These are phyloP conservation scores for Nesogale talazaci DNA, from an alignment of 2,113 vertebrate genomes.

Conservation along the genomic window DNA sequence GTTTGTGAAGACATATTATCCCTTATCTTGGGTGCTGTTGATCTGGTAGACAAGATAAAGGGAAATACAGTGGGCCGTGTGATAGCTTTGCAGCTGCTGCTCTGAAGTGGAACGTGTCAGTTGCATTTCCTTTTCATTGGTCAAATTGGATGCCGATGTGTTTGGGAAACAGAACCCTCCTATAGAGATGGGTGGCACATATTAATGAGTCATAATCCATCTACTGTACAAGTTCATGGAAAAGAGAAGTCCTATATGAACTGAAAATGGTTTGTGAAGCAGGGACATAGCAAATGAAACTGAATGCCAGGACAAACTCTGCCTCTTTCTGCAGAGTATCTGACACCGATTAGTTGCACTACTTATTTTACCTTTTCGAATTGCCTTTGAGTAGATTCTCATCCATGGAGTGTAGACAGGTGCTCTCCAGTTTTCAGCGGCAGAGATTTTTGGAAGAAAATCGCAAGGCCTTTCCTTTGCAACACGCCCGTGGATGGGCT, in stretches of 20 bases:
- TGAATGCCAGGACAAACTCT: background rate
- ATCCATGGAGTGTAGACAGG: background rate
- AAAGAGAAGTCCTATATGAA: background rate
- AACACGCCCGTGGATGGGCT: background rate
- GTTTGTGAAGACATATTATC: background rate
- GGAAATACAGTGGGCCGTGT: background rate
- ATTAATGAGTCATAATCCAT: background rate
- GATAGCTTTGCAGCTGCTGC: background rate
- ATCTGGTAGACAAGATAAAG: conserved; percentile 7
- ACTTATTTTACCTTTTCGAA: background rate
- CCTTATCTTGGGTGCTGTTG: background rate
- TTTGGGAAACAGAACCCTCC: background rate
- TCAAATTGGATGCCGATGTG: background rate
- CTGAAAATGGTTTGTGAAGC: background rate
- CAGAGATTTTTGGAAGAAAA: background rate
- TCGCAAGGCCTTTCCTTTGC: background rate
- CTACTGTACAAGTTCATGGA: background rate
- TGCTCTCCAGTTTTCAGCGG: background rate
- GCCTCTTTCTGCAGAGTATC: background rate
- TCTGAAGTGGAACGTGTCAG: background rate
- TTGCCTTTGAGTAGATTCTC: background rate
- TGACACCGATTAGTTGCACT: background rate
- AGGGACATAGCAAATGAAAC: background rate
- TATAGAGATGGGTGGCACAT: background rate
- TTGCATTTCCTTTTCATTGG: background rate